Evolutionary conservation across 1,140 invertebrate genomes (phyloP).

Genomic region (Daktulosphaira vitifoliae): DNA sequence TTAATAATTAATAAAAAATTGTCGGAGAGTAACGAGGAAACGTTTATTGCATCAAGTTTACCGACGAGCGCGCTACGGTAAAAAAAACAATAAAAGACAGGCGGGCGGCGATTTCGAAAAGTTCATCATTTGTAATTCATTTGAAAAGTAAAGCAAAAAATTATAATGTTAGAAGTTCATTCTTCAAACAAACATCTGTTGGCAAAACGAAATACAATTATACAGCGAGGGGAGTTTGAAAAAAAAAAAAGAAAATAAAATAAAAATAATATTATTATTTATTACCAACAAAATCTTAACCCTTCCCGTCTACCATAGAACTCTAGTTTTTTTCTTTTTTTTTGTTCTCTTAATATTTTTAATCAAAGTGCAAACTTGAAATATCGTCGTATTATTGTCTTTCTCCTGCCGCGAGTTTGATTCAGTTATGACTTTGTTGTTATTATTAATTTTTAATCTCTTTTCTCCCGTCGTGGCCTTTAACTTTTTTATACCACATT

Average conservation of each 20-base stretch:
- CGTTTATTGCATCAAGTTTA: too few species aligned
- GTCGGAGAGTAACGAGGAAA: background rate
- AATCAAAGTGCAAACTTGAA: conserved; percentile 33
- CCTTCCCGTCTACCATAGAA: conserved; percentile 8
- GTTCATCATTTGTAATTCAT: conserved; percentile 20
- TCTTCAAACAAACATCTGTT: conserved; percentile 32
- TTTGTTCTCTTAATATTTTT: conserved; percentile 23
- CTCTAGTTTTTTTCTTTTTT: conserved; percentile 12
- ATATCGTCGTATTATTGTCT: conserved; percentile 34
- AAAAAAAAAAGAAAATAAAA: conserved; percentile 1
- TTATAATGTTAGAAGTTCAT: conserved; percentile 17
- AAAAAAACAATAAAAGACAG: background rate
- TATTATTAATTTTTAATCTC: conserved; percentile 34
- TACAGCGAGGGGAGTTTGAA: background rate
- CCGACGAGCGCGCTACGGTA: background rate
- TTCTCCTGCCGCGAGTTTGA: conserved; percentile 31
- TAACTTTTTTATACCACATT: conserved; percentile 28
- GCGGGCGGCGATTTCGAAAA: background rate
- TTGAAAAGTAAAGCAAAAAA: conserved; percentile 13
- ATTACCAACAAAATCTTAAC: conserved; percentile 28
- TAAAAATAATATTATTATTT: too few species aligned
- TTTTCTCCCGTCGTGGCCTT: conserved; percentile 1
- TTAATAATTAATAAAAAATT: background rate
- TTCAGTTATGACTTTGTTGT: conserved; percentile 33
- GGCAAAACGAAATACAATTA: conserved; percentile 32